Conservation (phyloP, 2,113 vertebrate species). For the Oryzias curvinotus region DNA sequence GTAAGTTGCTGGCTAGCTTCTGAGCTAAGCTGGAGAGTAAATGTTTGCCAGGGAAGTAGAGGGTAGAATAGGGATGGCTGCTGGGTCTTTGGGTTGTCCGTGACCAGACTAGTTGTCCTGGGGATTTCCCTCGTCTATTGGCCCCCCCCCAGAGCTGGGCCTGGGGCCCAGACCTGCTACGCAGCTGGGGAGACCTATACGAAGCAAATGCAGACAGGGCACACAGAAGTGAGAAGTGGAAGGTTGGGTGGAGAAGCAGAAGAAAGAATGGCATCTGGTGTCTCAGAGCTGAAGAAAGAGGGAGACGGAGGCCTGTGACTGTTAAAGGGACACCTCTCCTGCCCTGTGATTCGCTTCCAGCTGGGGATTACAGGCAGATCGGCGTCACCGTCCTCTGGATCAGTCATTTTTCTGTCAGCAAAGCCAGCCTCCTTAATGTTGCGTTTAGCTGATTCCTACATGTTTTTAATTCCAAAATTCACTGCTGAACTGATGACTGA, state of each 20-base stretch:
- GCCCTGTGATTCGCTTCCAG: constrained; percentile 80
- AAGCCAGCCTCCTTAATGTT: constrained; percentile 40
- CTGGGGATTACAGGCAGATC: constrained; percentile 78
- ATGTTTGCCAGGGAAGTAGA: constrained; percentile 93
- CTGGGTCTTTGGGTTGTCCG: constrained; percentile 81
- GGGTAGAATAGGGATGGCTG: constrained; percentile 82
- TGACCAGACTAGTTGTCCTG: constrained; percentile 98
- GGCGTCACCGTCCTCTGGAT: constrained; percentile 77
- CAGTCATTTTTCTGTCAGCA: constrained; percentile 67
- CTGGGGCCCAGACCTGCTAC: constrained; percentile 80
- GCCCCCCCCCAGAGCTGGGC: constrained; percentile 65
- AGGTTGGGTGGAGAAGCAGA: constrained; percentile 63
- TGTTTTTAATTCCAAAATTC: constrained; percentile 15
- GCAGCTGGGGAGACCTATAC: constrained; percentile 86
- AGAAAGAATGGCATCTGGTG: constrained; percentile 96
- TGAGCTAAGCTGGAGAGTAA: constrained; percentile 86
- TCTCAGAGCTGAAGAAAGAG: constrained; percentile 65
- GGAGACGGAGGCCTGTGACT: constrained; percentile 79
- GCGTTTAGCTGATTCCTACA: constrained; percentile 30
- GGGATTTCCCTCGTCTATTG: constrained; percentile 83
- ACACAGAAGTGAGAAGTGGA: constrained; percentile 59
- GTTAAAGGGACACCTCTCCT: constrained; percentile 82
- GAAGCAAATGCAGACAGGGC: constrained; percentile 56
- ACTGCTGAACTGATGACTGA: constrained; percentile 6
- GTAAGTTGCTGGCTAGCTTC: constrained; percentile 72